These are phyloP conservation scores for Myrmecophaga tridactyla DNA, from an alignment of 2,113 vertebrate species.

Conservation along the genomic window DNA sequence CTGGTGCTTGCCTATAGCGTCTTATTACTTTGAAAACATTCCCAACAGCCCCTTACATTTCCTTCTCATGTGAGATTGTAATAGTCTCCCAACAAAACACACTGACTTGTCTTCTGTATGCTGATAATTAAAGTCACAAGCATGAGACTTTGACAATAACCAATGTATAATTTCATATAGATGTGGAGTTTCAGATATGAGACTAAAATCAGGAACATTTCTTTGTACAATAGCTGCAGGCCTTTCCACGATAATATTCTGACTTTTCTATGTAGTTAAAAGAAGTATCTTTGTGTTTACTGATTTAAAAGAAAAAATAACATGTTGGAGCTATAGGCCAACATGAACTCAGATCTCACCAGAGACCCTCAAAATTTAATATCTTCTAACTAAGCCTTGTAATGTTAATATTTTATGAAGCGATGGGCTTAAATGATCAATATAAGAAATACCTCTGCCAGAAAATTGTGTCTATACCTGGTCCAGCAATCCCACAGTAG, in stretches of 20 bases:
- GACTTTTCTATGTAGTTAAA: slow-evolving; percentile 14
- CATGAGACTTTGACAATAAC: background rate
- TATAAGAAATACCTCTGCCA: background rate
- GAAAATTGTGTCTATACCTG: background rate
- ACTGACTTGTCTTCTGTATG: background rate
- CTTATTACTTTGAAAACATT: background rate
- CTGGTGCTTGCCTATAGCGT: background rate
- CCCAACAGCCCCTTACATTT: background rate
- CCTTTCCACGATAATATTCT: background rate
- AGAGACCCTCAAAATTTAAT: slow-evolving; percentile 50
- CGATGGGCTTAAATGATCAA: slow-evolving; percentile 41
- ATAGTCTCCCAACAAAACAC: background rate
- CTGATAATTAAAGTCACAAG: slow-evolving; percentile 43
- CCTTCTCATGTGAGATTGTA: slow-evolving; percentile 23
- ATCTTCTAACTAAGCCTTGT: slow-evolving; percentile 48
- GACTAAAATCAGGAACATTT: slow-evolving; percentile 29
- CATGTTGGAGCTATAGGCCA: background rate
- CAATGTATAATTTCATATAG: background rate
- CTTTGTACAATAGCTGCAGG: slow-evolving; percentile 37
- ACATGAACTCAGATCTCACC: slow-evolving; percentile 42
- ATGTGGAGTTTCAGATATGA: background rate
- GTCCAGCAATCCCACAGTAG: background rate
- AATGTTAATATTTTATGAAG: slow-evolving; percentile 67
- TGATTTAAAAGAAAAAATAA: slow-evolving; percentile 39
- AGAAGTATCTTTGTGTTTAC: background rate